phyloP scores from a whole-genome alignment of 2,888 invertebrate genomes.

The Tenthredo mesomela region DNA sequence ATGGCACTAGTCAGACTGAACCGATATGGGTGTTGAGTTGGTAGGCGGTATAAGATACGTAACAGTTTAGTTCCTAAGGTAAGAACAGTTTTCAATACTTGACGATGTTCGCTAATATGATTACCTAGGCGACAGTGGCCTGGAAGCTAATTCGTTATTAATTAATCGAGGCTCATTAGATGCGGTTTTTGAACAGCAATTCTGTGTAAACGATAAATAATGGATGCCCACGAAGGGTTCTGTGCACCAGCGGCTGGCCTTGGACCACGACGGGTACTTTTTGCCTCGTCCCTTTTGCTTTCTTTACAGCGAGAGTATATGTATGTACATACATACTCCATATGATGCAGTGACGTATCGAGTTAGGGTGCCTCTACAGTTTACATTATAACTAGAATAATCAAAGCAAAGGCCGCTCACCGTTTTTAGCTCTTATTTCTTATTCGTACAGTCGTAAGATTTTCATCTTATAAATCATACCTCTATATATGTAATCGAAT shows the following conservation, averaged over 20 bases:
- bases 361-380: constrained; percentile 10
- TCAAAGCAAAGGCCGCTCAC: not conserved
- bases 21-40: not conserved
- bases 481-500: not conserved
- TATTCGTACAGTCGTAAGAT: not conserved
- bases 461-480: not conserved
- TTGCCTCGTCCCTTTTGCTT: constrained; percentile 56
- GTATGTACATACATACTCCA: constrained; percentile 57
- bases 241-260: constrained; percentile 63
- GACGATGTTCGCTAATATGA: not conserved
- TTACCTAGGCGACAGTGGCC: not conserved
- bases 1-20: not conserved
- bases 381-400: not conserved
- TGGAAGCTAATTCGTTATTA: constrained; percentile 33
- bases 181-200: constrained; percentile 54
- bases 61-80: not conserved
- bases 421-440: not conserved
- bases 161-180: constrained; percentile 43
- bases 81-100: not conserved
- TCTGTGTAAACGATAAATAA: constrained; percentile 64
- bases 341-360: constrained; percentile 54
- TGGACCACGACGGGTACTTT: constrained; percentile 62
- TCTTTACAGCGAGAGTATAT: constrained; percentile 53
- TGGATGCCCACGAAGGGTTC: constrained; percentile 62
- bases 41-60: not conserved